phyloP scores from a whole-genome alignment of 2,888 invertebrate genomes.

The Nipponacmea schrenckii region DNA sequence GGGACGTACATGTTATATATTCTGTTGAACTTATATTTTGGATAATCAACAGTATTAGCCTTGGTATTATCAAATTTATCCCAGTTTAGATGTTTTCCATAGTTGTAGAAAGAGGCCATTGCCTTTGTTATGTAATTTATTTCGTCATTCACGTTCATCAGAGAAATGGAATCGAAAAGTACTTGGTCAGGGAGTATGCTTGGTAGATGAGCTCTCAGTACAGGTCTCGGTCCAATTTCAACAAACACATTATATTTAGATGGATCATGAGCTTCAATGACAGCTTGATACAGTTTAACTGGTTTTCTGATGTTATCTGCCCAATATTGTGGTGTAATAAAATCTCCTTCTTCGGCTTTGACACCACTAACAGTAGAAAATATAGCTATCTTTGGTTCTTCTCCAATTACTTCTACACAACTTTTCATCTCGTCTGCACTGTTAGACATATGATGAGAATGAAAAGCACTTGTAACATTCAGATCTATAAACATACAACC shows the following conservation, averaged over 20 bases:
- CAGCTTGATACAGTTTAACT: conserved; percentile 22
- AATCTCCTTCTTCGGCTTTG: background rate
- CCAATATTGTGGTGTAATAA: conserved; percentile 24
- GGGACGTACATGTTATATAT: conserved; percentile 13
- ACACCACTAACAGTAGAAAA: conserved; percentile 23
- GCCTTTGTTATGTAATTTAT: background rate
- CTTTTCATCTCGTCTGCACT: conserved; percentile 10
- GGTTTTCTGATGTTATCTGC: conserved; percentile 24
- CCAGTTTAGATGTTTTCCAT: background rate
- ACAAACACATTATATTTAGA: conserved; percentile 15
- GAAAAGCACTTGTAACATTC: conserved; percentile 27
- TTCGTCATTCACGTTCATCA: background rate
- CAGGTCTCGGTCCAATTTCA: conserved; percentile 30
- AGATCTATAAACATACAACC: conserved; percentile 16
- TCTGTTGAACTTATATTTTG: conserved; percentile 17
- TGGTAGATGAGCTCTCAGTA: conserved; percentile 21
- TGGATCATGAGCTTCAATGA: background rate
- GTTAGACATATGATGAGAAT: conserved; percentile 26
- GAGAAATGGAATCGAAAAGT: background rate
- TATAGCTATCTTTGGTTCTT: background rate
- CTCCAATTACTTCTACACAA: background rate
- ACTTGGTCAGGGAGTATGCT: conserved; percentile 13
- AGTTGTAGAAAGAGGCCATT: background rate
- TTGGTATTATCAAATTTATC: background rate
- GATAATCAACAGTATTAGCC: background rate